Base-by-base conservation (phyloP, 2,113 vertebrate genomes). In the Nothocercus julius region DNA sequence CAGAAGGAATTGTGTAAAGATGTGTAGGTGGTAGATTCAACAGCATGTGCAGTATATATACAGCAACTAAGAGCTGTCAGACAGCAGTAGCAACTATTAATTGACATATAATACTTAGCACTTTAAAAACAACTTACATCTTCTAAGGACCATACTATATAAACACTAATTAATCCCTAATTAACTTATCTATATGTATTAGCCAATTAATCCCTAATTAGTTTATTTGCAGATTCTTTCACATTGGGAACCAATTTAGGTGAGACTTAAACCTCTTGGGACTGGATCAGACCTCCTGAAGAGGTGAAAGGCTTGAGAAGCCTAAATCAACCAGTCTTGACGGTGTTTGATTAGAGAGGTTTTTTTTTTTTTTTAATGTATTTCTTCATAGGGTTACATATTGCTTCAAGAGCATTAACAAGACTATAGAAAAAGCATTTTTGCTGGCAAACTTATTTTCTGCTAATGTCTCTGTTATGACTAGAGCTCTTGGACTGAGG, bases 131-230 rank as follows among this genome's bases (percentile, higher is more conserved):
- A 90, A 94, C 89, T 95, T 96, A 53, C 47, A 79, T 95, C 83
- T 96, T 96, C 85, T 82, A 90, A 95, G 83, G 77, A 94, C 74
- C 67, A 66, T 72, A 13, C 85, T 92, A 69, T 89, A 90, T 90
- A 93, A 96, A 95, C 85, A 93, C 73, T 90, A 95, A 95, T 95
- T 95, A 95, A 94, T 94, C 53, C 75, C 73, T 96, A 85, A 95
- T 86, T 95, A 94, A 93, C 89, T 95, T 95, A 95, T 95, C 86
- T 94, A 94, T 93, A 93, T 95, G 94, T 96, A 96, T 95, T 96
- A 94, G 85, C 53, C 90, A 95, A 87, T 93, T 96, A 94, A 92
- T 96, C 88, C 81, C 94, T 89, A 93, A 96, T 95, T 95, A 94
- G 92, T 96, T 96, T 95, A 75, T 95, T 95, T 97, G 90, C 87